These are phyloP conservation scores for Malurus cyaneus DNA, from an alignment of 2,113 vertebrate species.

Conservation along the genomic window DNA sequence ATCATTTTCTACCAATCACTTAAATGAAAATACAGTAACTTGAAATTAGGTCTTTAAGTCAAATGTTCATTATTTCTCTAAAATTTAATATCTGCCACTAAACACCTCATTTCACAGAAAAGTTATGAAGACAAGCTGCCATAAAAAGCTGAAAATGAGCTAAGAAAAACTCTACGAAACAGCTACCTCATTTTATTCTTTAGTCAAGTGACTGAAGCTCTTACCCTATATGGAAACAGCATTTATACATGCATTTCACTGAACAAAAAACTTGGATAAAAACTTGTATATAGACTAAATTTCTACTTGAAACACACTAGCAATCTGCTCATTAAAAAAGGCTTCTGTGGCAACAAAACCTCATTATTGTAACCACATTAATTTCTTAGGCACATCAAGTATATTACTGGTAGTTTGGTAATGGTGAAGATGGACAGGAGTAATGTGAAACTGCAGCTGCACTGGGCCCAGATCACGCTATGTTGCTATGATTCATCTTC, in stretches of 20 bases:
- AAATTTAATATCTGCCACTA: background rate
- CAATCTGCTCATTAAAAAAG: background rate
- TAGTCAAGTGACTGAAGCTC: background rate
- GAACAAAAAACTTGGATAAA: background rate
- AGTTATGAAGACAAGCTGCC: background rate
- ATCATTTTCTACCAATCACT: background rate
- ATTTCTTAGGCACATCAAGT: background rate
- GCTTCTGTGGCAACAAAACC: background rate
- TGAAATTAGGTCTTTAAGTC: background rate
- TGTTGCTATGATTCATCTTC: background rate
- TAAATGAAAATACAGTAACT: background rate
- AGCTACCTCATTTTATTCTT: background rate
- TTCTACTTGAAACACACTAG: background rate
- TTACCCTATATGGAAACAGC: background rate
- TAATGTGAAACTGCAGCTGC: background rate
- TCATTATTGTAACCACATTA: background rate
- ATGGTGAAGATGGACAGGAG: background rate
- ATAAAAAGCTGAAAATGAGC: background rate
- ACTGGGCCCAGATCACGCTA: rapidly evolving
- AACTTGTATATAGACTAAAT: background rate
- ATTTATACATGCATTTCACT: background rate
- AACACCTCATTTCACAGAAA: background rate
- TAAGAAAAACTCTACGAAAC: background rate
- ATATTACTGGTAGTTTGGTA: background rate
- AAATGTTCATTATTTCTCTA: background rate